phyloP scores from a whole-genome alignment of 2,888 invertebrate species.

The Zelleria hepariella region DNA sequence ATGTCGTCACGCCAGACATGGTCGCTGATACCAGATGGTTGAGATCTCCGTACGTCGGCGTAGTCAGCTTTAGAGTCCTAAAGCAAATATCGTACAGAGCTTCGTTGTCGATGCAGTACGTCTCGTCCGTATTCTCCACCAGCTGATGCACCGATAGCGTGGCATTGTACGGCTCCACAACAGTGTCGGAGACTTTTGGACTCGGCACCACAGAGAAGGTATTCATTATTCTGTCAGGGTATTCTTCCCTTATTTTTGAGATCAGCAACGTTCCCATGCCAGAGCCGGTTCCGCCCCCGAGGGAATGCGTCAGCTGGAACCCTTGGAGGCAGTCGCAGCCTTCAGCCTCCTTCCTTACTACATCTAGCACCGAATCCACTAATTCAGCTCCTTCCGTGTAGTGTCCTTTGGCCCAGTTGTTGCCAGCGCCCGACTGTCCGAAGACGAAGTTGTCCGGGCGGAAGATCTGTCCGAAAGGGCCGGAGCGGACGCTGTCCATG shows the following conservation, averaged over 20 bases:
- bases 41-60: constrained; percentile 84
- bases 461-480: constrained; percentile 87
- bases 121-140: constrained; percentile 80
- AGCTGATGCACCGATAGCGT: constrained; percentile 87
- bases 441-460: constrained; percentile 93
- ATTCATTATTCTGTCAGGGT: constrained; percentile 89
- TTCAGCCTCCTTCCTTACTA: constrained; percentile 87
- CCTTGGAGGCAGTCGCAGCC: constrained; percentile 93
- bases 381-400: constrained; percentile 94
- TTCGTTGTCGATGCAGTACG: constrained; percentile 84
- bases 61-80: constrained; percentile 79
- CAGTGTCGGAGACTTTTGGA: constrained; percentile 81
- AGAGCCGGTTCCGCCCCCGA: constrained; percentile 65
- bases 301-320: constrained; percentile 85
- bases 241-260: constrained; percentile 90
- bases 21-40: constrained; percentile 88
- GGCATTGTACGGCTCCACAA: constrained; percentile 83
- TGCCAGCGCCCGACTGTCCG: constrained; percentile 65
- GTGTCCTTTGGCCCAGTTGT: constrained; percentile 78
- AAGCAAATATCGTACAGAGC: constrained; percentile 82
- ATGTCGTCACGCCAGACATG: constrained; percentile 90
- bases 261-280: constrained; percentile 78
- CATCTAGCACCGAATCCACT: constrained; percentile 86
- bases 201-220: constrained; percentile 86
- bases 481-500: constrained; percentile 91